Percentiles rank a stretch among this genome's conserved stretches.
phyloP scores from a whole-genome alignment of 92 coral and sea anemone genomes.

The Meandrina meandrites region DNA sequence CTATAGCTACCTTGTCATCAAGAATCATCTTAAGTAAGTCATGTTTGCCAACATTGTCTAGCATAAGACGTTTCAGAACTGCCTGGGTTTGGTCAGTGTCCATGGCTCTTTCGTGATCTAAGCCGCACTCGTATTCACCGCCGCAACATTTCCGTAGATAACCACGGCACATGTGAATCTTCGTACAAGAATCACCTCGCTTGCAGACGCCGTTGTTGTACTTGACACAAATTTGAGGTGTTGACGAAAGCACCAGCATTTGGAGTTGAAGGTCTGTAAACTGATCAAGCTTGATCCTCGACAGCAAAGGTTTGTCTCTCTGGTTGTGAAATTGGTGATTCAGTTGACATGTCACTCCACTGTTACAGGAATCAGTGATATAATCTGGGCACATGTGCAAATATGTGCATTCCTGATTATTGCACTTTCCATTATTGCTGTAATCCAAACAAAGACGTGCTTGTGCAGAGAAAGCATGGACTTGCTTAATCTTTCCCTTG shows the following conservation, averaged over 20 bases:
- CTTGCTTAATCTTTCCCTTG: slow-evolving; percentile 12
- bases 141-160: slow-evolving; percentile 52
- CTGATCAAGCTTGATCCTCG: slow-evolving; percentile 35
- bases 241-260: slow-evolving; percentile 33
- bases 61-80: slow-evolving; percentile 26
- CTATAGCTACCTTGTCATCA: slow-evolving; percentile 42
- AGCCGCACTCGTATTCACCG: slow-evolving; percentile 42
- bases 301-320: slow-evolving; percentile 31
- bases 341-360: slow-evolving; percentile 42
- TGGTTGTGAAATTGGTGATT: slow-evolving; percentile 37
- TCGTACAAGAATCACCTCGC: slow-evolving; percentile 36
- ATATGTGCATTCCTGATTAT: slow-evolving; percentile 17
- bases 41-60: background rate
- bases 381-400: slow-evolving; percentile 43
- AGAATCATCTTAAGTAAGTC: slow-evolving; percentile 41
- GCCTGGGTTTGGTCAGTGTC: slow-evolving; percentile 40
- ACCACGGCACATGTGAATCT: slow-evolving; percentile 72
- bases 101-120: slow-evolving; percentile 63
- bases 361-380: slow-evolving; percentile 35
- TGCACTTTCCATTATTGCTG: slow-evolving; percentile 36
- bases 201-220: slow-evolving; percentile 62
- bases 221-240: slow-evolving; percentile 61
- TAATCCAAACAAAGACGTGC: slow-evolving; percentile 43
- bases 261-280: slow-evolving; percentile 63
- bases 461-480: slow-evolving; percentile 42